Base-by-base conservation (phyloP, 2,888 invertebrate species). In the Uloborus plumipes region DNA sequence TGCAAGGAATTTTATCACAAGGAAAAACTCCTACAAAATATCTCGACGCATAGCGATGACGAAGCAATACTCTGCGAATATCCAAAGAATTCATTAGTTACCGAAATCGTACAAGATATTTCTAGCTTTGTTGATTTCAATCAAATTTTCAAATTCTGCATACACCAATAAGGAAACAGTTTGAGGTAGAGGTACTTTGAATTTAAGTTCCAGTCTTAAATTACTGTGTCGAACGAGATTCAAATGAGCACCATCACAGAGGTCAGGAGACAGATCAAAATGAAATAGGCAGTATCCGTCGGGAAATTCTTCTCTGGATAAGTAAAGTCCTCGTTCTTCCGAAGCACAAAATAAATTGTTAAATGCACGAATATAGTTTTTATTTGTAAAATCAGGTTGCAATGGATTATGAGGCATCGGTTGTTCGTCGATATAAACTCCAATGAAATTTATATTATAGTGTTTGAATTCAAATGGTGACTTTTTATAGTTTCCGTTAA, bases 21-120 rank as follows among this genome's bases (percentile, higher is more conserved):
- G 75, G 62, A 49, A 55, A 75, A 39, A 75, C 75, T 15, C 75
- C 75, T 26, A 20, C n/a, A 58, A 58, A 66, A 53, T 55, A 66
- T 58, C 69, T 69, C 14, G 58, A 11, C 2, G 69, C 11, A 55
- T 39, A n/a, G 39, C 31, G 69, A 58, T 64, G 53, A 13, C 73
- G 62, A 26, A 64, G 53, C 51, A 53, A 11, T 7, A 61, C 20
- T 49, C 50, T 47, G 50, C 58, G 31, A 20, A 74, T 72, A 22
- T 73, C 59, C n/a, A 20, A 20, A 15, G 69, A 18, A 82, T 82
- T 64, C 75, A 75, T 75, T 67, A 82, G 26, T 77, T 62, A 50
- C 77, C 50, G 47, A 51, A 69, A 26, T 66, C 51, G 66, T 49
- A 66, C 20, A 66, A 50, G 4, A 66, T 51, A 15, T 49, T 50